Evolutionary conservation across 2,797 vertebrate genomes (phyloP), one percentile per base, ranked within the genome.

Genomic region (Molossus molossus): DNA sequence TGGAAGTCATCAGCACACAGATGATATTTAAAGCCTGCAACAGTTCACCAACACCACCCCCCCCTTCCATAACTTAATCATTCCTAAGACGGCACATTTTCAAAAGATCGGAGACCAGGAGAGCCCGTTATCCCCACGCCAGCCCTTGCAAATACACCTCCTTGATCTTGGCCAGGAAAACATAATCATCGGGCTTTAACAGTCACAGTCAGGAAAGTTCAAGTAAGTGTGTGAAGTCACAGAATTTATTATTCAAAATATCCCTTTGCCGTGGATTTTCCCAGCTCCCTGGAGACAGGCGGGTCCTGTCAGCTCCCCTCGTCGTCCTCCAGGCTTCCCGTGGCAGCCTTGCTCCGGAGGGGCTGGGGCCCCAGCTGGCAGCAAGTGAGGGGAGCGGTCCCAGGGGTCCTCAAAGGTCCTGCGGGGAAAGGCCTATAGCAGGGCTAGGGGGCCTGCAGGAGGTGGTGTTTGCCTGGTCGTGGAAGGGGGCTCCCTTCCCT

Each of bases 231-330:
- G 93, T 64, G 83, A 89, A 97, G 93, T 79, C 95, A 60, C 85
- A 95, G 95, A 95, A 82, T 96, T 95, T 96, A 95, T 91, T 93
- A 91, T 97, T 96, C 77, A 96, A 55, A 96, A 91, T 58, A 77
- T 60, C 96, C 86, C 60, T 80, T 23, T 10, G 81, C n/a, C 1
- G 0, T 18, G 84, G 69, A 3, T 83, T 82, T 72, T 53, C 3
- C 5, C 17, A 20, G 60, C 89, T 21, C 12, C 67, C 73, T 21
- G 12, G 77, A 72, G 79, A 77, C 23, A 9, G 48, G 21, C 77
- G 14, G 29, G 82, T 58, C 58, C 79, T 2, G 1, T 82, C 73
- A 92, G 95, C 86, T 53, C 10, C 27, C 48, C 67, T 8, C 1
- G 0, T 48, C 65, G 6, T 20, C 7, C 58, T 6, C 23, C 6